phyloP scores from a whole-genome alignment of 2,888 invertebrate genomes.

The Acrocyrtus sp. region DNA sequence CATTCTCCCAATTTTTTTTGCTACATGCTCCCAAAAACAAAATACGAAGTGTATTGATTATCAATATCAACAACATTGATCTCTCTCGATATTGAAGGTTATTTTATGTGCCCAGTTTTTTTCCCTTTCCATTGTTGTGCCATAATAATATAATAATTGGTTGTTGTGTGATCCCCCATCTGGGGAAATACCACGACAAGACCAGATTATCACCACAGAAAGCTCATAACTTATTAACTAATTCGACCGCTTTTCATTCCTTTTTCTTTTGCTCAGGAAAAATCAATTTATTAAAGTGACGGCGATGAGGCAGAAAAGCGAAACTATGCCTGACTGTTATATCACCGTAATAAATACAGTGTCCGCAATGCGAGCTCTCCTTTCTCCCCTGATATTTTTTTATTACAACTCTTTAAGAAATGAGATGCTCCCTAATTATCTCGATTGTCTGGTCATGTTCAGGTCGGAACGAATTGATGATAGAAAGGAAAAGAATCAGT shows the following conservation, averaged over 20 bases:
- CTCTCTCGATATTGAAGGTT: neutral
- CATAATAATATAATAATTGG: conserved; percentile 2
- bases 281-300: conserved; percentile 27
- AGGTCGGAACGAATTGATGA: conserved; percentile 28
- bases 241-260: neutral
- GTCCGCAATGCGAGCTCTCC: neutral
- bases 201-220: neutral
- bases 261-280: neutral
- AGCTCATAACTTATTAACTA: neutral
- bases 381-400: neutral
- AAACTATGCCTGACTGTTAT: no score
- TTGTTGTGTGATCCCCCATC: neutral
- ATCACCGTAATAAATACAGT: no score
- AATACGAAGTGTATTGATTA: neutral
- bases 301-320: neutral
- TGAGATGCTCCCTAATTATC: conserved; percentile 41
- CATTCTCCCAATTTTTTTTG: no score
- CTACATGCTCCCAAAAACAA: no score
- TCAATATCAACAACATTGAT: neutral
- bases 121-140: neutral
- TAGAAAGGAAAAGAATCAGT: conserved; percentile 12
- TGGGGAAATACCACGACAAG: conserved; percentile 19
- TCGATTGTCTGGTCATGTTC: conserved; percentile 52
- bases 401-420: conserved; percentile 24
- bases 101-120: neutral